Conservation (phyloP, 2,888 invertebrate species). For the Melanchra persicariae region DNA sequence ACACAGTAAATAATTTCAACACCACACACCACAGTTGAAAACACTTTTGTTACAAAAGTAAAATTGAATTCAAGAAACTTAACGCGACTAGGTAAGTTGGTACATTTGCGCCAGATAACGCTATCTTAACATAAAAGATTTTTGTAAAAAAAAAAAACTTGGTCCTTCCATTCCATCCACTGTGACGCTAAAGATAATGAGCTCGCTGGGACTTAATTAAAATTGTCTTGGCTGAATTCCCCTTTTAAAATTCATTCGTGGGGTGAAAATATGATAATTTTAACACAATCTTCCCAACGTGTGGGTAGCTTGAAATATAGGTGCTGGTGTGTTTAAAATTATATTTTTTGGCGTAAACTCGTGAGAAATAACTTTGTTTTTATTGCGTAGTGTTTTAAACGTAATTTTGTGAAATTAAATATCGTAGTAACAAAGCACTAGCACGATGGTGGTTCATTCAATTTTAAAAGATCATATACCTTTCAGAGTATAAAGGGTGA, state of each 20-base stretch:
- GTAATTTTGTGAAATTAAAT: background rate
- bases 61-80: slow-evolving; percentile 65
- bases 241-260: slow-evolving; percentile 66
- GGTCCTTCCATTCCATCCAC: slow-evolving; percentile 49
- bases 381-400: background rate
- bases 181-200: slow-evolving; percentile 70
- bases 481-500: background rate
- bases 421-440: background rate
- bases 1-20: slow-evolving; percentile 52
- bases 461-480: background rate
- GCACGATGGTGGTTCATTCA: background rate
- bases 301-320: slow-evolving; percentile 53
- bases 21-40: slow-evolving; percentile 42
- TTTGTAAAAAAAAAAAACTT: slow-evolving; percentile 60
- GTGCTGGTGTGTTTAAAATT: slow-evolving; percentile 23
- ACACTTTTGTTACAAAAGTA: slow-evolving; percentile 63
- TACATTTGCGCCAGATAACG: slow-evolving; percentile 66
- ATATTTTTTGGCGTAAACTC: slow-evolving; percentile 9
- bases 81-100: slow-evolving; percentile 56
- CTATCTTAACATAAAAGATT: slow-evolving; percentile 63
- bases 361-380: slow-evolving; percentile 5
- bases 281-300: slow-evolving; percentile 53
- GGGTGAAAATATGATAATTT: slow-evolving; percentile 67
- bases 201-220: slow-evolving; percentile 73
- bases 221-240: slow-evolving; percentile 69